Evolutionary conservation across 2,797 vertebrate genomes (phyloP).

Genomic region (Cossypha caffra): DNA sequence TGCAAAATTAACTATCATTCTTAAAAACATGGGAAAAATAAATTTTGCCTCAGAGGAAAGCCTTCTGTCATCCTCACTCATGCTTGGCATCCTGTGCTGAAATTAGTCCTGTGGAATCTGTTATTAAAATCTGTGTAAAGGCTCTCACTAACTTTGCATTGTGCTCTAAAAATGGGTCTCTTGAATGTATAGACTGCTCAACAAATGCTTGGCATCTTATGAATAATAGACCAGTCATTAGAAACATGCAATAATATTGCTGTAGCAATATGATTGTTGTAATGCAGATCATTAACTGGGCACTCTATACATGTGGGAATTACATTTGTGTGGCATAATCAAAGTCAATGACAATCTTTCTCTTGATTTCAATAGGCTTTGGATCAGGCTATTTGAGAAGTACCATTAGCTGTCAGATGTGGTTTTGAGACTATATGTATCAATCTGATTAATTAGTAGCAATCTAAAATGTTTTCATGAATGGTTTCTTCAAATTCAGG

Average conservation of each 20-base stretch:
- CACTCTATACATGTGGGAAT: background rate
- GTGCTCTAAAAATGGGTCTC: background rate
- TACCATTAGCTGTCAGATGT: slow-evolving; percentile 53
- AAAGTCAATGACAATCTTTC: slow-evolving; percentile 26
- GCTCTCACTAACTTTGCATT: slow-evolving; percentile 35
- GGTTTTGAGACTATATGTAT: slow-evolving; percentile 44
- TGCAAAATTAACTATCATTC: background rate
- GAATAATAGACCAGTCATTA: slow-evolving; percentile 8
- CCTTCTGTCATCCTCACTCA: background rate
- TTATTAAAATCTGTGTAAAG: slow-evolving; percentile 25
- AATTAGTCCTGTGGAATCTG: background rate
- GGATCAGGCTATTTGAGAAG: slow-evolving; percentile 15
- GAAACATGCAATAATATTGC: slow-evolving; percentile 37
- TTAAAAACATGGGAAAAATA: background rate
- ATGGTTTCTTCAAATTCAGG: slow-evolving; percentile 45
- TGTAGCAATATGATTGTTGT: background rate
- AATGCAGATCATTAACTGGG: slow-evolving; percentile 25
- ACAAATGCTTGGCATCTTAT: slow-evolving; percentile 22
- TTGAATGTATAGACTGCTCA: slow-evolving; percentile 8
- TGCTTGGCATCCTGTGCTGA: slow-evolving; percentile 8
- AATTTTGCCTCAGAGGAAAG: background rate
- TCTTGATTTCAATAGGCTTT: slow-evolving; percentile 43
- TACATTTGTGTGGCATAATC: slow-evolving; percentile 42
- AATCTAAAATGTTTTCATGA: slow-evolving; percentile 57
- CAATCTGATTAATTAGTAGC: slow-evolving; percentile 57